Evolutionary conservation across 2,888 invertebrate genomes (phyloP).

Genomic region (Cremastinae sp.): DNA sequence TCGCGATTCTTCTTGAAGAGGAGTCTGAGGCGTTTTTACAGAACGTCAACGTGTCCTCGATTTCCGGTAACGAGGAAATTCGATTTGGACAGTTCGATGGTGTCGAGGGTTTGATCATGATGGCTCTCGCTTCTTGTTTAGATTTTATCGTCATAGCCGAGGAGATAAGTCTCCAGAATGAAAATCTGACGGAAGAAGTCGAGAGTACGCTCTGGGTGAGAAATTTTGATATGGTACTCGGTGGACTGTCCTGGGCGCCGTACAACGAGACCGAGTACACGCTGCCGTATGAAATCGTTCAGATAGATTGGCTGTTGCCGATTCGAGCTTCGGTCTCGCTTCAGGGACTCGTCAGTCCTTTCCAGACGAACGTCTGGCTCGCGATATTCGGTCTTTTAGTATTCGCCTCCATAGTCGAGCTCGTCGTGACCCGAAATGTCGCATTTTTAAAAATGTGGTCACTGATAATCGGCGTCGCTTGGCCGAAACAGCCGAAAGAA

Average conservation of each 20-base stretch:
- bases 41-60: background rate
- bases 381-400: conserved; percentile 65
- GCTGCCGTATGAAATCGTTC: conserved; percentile 65
- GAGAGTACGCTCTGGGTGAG: conserved; percentile 44
- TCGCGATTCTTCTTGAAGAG: background rate
- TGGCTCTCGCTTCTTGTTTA: conserved; percentile 40
- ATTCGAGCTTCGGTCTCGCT: conserved; percentile 66
- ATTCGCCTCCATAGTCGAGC: conserved; percentile 64
- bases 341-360: conserved; percentile 70
- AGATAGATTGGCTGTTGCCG: conserved; percentile 70
- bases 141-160: conserved; percentile 33
- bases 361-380: conserved; percentile 69
- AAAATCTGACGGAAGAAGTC: conserved; percentile 35
- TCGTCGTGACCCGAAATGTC: conserved; percentile 65
- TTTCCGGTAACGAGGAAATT: background rate
- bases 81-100: conserved; percentile 45
- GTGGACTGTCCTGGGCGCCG: conserved; percentile 64
- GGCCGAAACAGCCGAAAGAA: conserved; percentile 65
- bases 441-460: conserved; percentile 69
- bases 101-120: conserved; percentile 58
- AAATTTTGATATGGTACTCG: conserved; percentile 66
- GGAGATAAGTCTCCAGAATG: conserved; percentile 54
- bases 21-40: background rate
- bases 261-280: conserved; percentile 62
- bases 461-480: conserved; percentile 68